A percentile compares a stretch with the other conserved stretches of the same genome.
phyloP scores from a whole-genome alignment of 2,888 invertebrate species.

The Tachina grossa region DNA sequence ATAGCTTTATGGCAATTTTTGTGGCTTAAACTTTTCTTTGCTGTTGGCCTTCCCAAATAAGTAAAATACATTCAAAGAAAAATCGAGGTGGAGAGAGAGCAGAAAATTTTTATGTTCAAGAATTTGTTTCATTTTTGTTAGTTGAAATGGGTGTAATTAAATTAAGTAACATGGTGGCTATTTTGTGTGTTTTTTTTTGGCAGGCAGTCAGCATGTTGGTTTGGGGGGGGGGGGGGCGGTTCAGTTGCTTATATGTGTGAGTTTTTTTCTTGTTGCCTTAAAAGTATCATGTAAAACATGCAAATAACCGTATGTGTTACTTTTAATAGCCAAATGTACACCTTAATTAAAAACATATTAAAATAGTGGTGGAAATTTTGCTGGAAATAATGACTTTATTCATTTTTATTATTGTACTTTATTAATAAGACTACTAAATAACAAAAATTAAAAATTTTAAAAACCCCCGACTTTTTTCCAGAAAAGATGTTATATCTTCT shows the following conservation, averaged over 20 bases:
- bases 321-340: conserved; percentile 12
- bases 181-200: conserved; percentile 1
- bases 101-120: conserved; percentile 33
- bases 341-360: conserved; percentile 36
- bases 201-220: neutral
- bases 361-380: conserved; percentile 14
- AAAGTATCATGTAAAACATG: conserved; percentile 63
- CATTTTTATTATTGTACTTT: neutral
- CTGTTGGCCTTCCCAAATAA: neutral
- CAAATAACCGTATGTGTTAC: conserved; percentile 11
- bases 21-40: neutral
- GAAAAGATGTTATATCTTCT: too few relatives aligned
- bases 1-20: conserved; percentile 5
- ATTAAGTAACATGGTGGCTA: conserved; percentile 18
- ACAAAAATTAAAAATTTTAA: too few relatives aligned
- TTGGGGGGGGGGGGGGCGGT: neutral
- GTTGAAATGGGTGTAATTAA: conserved; percentile 14
- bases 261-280: conserved; percentile 32
- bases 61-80: neutral
- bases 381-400: conserved; percentile 4
- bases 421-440: too few relatives aligned
- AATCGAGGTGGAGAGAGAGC: conserved; percentile 8
- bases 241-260: conserved; percentile 5
- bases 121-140: conserved; percentile 11
- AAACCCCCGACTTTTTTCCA: too few relatives aligned